These are phyloP conservation scores for Leptothorax acervorum DNA, from an alignment of 2,888 invertebrate species.

Conservation along the genomic window DNA sequence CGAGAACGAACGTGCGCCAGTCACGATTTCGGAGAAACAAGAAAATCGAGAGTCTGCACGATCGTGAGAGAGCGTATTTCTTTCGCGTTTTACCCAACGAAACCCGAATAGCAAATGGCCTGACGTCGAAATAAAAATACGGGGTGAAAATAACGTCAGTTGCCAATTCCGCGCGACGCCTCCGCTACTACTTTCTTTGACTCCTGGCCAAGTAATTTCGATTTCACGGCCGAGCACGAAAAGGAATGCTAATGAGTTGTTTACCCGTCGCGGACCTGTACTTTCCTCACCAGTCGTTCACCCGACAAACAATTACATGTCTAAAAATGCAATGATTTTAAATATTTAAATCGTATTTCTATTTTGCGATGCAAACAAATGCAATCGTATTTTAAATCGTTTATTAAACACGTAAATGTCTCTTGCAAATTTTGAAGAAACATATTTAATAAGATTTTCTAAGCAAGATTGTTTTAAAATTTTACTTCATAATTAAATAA, in stretches of 20 bases:
- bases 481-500: background rate
- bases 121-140: slow-evolving; percentile 40
- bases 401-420: background rate
- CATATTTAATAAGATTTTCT: background rate
- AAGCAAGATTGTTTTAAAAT: background rate
- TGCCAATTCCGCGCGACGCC: slow-evolving; percentile 45
- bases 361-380: background rate
- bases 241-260: slow-evolving; percentile 65
- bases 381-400: background rate
- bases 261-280: slow-evolving; percentile 37
- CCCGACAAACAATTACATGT: background rate
- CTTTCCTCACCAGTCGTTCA: slow-evolving; percentile 51
- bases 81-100: slow-evolving; percentile 66
- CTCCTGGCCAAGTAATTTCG: slow-evolving; percentile 63
- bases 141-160: slow-evolving; percentile 68
- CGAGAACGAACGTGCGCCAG: slow-evolving; percentile 50
- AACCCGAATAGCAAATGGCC: slow-evolving; percentile 66
- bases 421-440: background rate
- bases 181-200: slow-evolving; percentile 61
- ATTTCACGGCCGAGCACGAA: slow-evolving; percentile 70
- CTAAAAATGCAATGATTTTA: slow-evolving; percentile 1
- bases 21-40: slow-evolving; percentile 54
- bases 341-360: slow-evolving; percentile 1
- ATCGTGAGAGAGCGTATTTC: slow-evolving; percentile 52
- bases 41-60: slow-evolving; percentile 60